These are phyloP conservation scores for Phyllotis vaccarum DNA, from an alignment of 2,797 vertebrate species.

Conservation along the genomic window DNA sequence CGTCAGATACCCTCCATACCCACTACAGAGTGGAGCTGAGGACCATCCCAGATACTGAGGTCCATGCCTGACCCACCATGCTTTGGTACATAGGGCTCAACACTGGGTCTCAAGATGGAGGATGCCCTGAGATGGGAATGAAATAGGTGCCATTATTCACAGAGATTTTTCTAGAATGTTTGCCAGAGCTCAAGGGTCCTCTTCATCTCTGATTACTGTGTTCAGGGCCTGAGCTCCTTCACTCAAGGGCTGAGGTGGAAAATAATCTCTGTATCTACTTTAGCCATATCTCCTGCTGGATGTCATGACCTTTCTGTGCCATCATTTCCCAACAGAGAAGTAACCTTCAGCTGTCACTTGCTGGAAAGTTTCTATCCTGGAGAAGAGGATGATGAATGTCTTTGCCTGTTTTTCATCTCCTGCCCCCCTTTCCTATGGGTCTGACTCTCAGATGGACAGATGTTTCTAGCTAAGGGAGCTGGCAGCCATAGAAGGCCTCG, in stretches of 20 bases:
- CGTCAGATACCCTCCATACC: neutral
- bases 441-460: neutral
- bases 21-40: neutral
- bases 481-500: neutral
- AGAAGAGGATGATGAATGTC: accelerated
- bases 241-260: neutral
- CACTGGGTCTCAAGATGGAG: neutral
- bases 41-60: neutral
- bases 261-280: neutral
- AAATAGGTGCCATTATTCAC: neutral
- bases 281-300: accelerated
- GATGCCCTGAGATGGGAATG: neutral
- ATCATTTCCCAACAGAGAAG: neutral
- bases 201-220: neutral
- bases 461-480: neutral
- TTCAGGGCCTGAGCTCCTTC: neutral
- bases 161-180: neutral
- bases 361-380: neutral
- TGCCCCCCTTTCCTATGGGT: neutral
- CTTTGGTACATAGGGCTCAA: neutral
- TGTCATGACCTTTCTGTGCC: neutral
- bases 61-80: neutral
- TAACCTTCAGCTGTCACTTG: neutral
- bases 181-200: neutral
- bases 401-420: neutral